These are phyloP conservation scores for Tryphoninae sp. DNA, from an alignment of 2,888 invertebrate species.

Conservation along the genomic window DNA sequence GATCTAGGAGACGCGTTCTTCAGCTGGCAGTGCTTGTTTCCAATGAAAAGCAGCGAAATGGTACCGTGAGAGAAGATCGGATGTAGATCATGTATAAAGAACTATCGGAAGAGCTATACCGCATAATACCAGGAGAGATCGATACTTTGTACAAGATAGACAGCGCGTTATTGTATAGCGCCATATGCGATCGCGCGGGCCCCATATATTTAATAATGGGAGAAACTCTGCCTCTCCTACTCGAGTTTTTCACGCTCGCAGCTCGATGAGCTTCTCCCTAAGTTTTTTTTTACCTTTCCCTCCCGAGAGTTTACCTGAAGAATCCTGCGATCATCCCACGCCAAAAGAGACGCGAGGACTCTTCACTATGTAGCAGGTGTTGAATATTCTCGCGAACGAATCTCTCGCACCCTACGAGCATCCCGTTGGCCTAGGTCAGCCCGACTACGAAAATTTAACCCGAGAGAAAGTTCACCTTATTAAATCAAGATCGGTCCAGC, in stretches of 20 bases:
- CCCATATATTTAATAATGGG: slow-evolving; percentile 52
- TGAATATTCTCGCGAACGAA: slow-evolving; percentile 58
- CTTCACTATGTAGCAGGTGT: slow-evolving; percentile 73
- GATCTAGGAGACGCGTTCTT: slow-evolving; percentile 9
- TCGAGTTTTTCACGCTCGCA: slow-evolving; percentile 56
- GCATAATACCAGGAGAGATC: slow-evolving; percentile 36
- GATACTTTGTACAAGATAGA: slow-evolving; percentile 46
- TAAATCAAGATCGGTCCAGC: slow-evolving; percentile 56
- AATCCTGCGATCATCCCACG: slow-evolving; percentile 67
- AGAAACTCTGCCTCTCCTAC: slow-evolving; percentile 46
- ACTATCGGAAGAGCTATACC: slow-evolving; percentile 16
- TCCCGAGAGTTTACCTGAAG: slow-evolving; percentile 47
- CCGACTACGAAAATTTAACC: slow-evolving; percentile 8
- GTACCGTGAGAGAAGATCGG: slow-evolving; percentile 59
- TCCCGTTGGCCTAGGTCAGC: slow-evolving; percentile 67
- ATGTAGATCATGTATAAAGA: slow-evolving; percentile 43
- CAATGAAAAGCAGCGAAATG: slow-evolving; percentile 38
- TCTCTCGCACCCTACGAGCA: slow-evolving; percentile 37
- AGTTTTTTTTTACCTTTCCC: slow-evolving; percentile 40
- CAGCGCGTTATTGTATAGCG: slow-evolving; percentile 44
- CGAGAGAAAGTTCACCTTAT: slow-evolving; percentile 35
- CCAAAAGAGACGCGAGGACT: slow-evolving; percentile 37
- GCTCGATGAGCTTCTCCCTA: slow-evolving; percentile 13
- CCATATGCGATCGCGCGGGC: slow-evolving; percentile 53
- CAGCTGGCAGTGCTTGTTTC: not conserved